Evolutionary conservation across 1,140 invertebrate species (phyloP), one percentile per base, ranked within the genome.

Genomic region (Sitodiplosis mosellana): DNA sequence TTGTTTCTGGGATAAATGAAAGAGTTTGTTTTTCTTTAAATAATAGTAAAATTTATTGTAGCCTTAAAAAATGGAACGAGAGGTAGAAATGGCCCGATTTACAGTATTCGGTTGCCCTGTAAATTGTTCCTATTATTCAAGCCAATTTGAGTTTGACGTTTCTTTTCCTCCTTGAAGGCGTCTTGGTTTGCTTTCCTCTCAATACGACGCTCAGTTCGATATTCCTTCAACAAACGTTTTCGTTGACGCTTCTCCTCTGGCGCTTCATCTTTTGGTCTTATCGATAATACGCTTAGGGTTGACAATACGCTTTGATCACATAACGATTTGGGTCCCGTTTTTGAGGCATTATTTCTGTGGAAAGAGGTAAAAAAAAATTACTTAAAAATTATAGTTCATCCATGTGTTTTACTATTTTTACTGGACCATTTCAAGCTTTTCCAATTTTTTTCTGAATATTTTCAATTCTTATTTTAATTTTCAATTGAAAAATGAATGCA

Each of bases 101-200:
- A 80, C 20, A 77, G 56, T 61, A 83, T 78, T 63, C 64, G 72
- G 51, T 76, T 80, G 37, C 78, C 80, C 62, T 83, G 78, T 51
- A 82, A 60, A 62, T 83, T 84, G 56, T 73, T 72, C 57, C 62
- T 76, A 53, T 81, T 80, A 59, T 87, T 87, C 48, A 85, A 65
- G 50, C 75, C 63, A 47, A 85, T 78, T 59, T 85, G 84, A 56
- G 82, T 78, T 61, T 87, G 81, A 33, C 74, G 64, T 59, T 85
- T 86, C 65, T 85, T 82, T 61, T 94, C 87, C 53, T 87, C 80
- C 60, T 87, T 90, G 63, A 95, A 95, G 0, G 86, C 86, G 49
- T 76, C 62, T 19, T 74, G 77, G 59, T 92, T 94, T 0, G 78
- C 72, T 61, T 95, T 95, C 63, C 83, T 84, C 60, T 95, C 90